phyloP scores from a whole-genome alignment of 2,113 vertebrate genomes.

The Echinops telfairi region DNA sequence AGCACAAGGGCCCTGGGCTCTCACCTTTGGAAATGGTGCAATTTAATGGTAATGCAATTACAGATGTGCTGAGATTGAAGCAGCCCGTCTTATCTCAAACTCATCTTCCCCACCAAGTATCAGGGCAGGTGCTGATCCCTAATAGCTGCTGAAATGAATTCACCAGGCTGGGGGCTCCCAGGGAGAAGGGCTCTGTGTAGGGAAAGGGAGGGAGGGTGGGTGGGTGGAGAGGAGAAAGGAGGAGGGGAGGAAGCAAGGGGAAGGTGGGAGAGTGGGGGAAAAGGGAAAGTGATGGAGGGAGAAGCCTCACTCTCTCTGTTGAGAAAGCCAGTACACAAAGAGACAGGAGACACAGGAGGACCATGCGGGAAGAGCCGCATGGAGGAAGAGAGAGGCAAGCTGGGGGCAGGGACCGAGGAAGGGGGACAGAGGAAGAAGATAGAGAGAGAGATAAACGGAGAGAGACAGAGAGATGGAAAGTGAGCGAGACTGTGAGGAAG shows the following conservation, averaged over 20 bases:
- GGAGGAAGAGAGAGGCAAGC: background rate
- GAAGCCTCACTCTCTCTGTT: background rate
- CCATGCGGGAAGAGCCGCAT: background rate
- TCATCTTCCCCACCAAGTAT: slow-evolving; percentile 80
- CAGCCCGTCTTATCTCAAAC: slow-evolving; percentile 81
- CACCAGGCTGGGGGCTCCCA: slow-evolving; percentile 65
- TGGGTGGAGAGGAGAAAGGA: background rate
- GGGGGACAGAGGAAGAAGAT: background rate
- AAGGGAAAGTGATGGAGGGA: background rate
- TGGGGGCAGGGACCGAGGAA: background rate
- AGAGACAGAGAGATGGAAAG: background rate
- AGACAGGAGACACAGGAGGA: background rate
- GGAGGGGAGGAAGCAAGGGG: background rate
- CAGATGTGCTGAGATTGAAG: slow-evolving; percentile 84
- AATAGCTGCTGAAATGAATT: slow-evolving; percentile 81
- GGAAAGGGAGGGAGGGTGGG: background rate
- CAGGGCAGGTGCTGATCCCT: slow-evolving; percentile 80
- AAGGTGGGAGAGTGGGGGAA: background rate
- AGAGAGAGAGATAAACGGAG: background rate
- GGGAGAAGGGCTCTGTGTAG: slow-evolving; percentile 38
- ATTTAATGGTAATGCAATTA: slow-evolving; percentile 85
- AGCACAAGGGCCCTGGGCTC: slow-evolving; percentile 72
- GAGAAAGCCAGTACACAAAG: background rate
- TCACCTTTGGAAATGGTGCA: slow-evolving; percentile 82
- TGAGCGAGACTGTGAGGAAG: background rate